Conservation (phyloP, 2,797 vertebrate species). For the Eleutherodactylus coqui region DNA sequence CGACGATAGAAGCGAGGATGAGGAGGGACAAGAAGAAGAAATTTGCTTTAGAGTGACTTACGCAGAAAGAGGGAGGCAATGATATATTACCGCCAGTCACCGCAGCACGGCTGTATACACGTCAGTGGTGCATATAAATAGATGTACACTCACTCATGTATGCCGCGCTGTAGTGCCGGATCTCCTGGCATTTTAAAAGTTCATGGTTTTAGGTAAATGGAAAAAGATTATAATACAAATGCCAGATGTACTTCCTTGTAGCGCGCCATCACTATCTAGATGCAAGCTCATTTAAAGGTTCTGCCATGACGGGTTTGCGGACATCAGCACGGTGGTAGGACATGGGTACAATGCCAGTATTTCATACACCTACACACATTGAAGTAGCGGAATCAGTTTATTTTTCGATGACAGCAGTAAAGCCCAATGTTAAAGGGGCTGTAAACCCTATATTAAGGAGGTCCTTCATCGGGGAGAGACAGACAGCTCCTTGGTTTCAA, state of each 20-base stretch:
- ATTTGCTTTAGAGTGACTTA: conserved; percentile 33
- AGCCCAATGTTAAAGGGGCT: neutral
- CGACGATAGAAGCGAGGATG: neutral
- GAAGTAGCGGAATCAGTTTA: neutral
- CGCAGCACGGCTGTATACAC: conserved; percentile 23
- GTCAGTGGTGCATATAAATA: conserved; percentile 54
- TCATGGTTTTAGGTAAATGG: conserved; percentile 40
- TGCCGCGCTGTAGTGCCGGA: neutral
- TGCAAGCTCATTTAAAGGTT: neutral
- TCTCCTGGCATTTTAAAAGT: conserved; percentile 34
- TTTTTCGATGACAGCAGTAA: neutral
- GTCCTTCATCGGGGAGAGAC: too few species aligned
- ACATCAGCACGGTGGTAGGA: neutral
- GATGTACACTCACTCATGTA: conserved; percentile 36
- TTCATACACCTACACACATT: neutral
- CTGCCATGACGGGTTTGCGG: neutral
- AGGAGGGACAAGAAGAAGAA: neutral
- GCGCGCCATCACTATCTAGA: too few species aligned
- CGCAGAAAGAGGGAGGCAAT: conserved; percentile 28
- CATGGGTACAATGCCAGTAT: neutral
- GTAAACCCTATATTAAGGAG: too few species aligned
- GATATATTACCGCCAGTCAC: conserved; percentile 40
- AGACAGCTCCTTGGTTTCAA: neutral
- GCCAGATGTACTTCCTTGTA: neutral
- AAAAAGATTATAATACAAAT: conserved; percentile 28